Percentiles rank a stretch among this genome's conserved stretches.
These are phyloP conservation scores for Idaea straminata DNA, from an alignment of 2,888 invertebrate genomes.

Conservation along the genomic window DNA sequence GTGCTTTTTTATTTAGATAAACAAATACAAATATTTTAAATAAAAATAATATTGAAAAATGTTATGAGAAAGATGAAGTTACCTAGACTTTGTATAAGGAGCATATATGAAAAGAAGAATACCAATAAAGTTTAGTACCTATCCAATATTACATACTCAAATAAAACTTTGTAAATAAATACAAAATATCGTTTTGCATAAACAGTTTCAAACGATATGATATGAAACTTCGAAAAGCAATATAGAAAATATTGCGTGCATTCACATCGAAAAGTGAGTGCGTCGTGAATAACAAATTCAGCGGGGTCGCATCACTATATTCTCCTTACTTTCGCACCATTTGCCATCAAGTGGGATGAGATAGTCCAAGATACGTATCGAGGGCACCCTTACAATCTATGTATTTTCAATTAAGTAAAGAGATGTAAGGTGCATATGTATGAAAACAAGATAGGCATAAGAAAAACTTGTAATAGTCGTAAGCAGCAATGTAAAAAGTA, in stretches of 20 bases:
- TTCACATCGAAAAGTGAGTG: constrained; percentile 50
- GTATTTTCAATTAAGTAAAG: constrained; percentile 62
- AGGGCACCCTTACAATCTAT: constrained; percentile 55
- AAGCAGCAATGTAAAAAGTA: no score
- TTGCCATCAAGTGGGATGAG: constrained; percentile 72
- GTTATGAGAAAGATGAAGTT: no score
- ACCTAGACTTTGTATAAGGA: background rate
- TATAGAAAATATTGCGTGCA: constrained; percentile 31
- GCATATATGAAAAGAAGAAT: background rate
- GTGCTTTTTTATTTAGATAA: background rate
- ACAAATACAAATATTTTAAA: no score
- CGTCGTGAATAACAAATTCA: constrained; percentile 49
- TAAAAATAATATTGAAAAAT: no score
- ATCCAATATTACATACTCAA: background rate
- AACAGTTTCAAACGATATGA: background rate
- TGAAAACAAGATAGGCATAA: no score
- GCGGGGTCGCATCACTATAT: constrained; percentile 61
- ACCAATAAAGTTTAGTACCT: background rate
- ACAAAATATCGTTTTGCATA: background rate
- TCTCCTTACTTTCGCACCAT: constrained; percentile 70
- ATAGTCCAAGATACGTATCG: constrained; percentile 74
- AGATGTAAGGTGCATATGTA: no score
- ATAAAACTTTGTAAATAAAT: background rate
- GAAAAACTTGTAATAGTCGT: no score
- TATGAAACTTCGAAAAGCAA: constrained; percentile 5